Conservation (phyloP, 2,888 invertebrate genomes). For the Rhopalosiphum nymphaeae region DNA sequence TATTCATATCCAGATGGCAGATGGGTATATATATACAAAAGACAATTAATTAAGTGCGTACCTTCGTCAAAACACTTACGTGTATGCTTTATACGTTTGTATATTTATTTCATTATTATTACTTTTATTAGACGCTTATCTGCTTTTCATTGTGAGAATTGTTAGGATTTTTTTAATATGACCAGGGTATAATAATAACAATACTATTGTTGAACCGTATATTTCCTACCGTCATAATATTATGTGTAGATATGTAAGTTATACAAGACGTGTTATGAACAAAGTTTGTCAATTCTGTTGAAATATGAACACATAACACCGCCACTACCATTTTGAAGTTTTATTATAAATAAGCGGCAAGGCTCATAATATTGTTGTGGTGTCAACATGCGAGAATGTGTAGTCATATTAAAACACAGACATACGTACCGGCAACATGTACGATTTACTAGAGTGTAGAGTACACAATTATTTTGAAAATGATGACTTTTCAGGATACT, state of each 20-base stretch:
- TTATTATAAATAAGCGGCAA: conserved; percentile 41
- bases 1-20: background rate
- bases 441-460: background rate
- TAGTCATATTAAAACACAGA: conserved; percentile 34
- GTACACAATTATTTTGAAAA: background rate
- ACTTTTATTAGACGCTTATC: background rate
- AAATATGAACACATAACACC: conserved; percentile 23
- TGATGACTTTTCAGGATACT: background rate
- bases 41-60: background rate
- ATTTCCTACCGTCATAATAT: background rate
- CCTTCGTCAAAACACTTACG: background rate
- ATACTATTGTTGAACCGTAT: conserved; percentile 17
- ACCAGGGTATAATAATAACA: conserved; percentile 3
- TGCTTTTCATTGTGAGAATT: background rate
- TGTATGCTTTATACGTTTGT: background rate
- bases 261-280: conserved; percentile 33
- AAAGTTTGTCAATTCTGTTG: conserved; percentile 43
- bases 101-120: background rate
- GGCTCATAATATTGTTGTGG: background rate
- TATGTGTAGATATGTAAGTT: background rate
- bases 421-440: background rate
- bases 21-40: background rate
- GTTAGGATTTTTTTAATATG: background rate
- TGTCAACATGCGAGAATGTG: conserved; percentile 5
- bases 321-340: conserved; percentile 2